A percentile compares a stretch with the other conserved stretches of the same genome.
Conservation (phyloP, 2,113 vertebrate species). For the Dicentrarchus labrax region DNA sequence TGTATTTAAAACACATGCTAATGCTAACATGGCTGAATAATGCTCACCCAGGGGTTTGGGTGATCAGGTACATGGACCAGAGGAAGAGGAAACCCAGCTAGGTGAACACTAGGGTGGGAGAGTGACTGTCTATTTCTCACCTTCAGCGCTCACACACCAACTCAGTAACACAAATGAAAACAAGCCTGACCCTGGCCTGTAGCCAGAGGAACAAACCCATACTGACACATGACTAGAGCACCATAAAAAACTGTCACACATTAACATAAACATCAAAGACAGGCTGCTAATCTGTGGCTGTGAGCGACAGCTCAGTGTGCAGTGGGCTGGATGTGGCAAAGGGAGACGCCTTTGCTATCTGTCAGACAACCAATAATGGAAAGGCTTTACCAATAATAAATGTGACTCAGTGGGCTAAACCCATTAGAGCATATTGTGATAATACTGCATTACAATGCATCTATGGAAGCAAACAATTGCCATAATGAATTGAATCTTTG, state of each 20-base stretch:
- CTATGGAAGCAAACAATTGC: background rate
- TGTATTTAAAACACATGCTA: slow-evolving; percentile 17
- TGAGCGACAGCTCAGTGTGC: background rate
- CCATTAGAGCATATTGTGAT: background rate
- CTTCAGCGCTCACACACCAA: slow-evolving; percentile 28
- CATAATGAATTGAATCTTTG: background rate
- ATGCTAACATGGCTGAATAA: slow-evolving; percentile 44
- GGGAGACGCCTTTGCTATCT: background rate
- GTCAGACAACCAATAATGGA: slow-evolving; percentile 11
- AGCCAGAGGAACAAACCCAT: slow-evolving; percentile 31
- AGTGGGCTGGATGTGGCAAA: background rate
- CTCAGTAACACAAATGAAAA: slow-evolving; percentile 53
- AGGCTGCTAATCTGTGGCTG: slow-evolving; percentile 42
- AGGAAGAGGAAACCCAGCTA: slow-evolving; percentile 24
- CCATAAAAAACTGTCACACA: slow-evolving; percentile 47
- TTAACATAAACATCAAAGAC: slow-evolving; percentile 58
- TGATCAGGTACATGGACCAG: slow-evolving; percentile 34
- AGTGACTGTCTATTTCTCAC: slow-evolving; percentile 28
- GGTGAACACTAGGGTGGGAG: slow-evolving; percentile 13
- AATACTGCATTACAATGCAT: background rate
- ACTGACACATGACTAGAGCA: slow-evolving; percentile 28
- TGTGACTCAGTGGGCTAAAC: background rate
- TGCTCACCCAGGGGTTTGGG: slow-evolving; percentile 33
- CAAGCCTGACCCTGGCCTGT: slow-evolving; percentile 37
- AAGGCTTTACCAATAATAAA: slow-evolving; percentile 1